Evolutionary conservation across 1,140 invertebrate species (phyloP), one percentile per base, ranked within the genome.

Genomic region (Halotydeus destructor): DNA sequence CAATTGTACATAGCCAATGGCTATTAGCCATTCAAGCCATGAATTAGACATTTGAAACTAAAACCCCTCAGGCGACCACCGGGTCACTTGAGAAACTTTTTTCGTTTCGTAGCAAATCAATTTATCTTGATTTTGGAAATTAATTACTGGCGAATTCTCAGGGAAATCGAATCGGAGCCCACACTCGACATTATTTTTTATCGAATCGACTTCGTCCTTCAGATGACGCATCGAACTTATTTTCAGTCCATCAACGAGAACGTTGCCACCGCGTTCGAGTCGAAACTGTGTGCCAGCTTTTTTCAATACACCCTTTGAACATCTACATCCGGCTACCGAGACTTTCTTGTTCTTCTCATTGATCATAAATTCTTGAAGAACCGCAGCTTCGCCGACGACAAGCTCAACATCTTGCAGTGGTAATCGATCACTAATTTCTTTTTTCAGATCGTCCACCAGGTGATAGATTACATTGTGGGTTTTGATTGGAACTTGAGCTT

Each of bases 381-480:
- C 76, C 50, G 72, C 73, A 2, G 85, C 88, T 67, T 86, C 76
- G 3, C 86, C 81, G 45, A 81, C 46, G 30, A 75, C 44, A 55
- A 86, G 75, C 60, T 93, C 83, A 16, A 71, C 65, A 44, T 75
- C 66, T 33, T 69, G 54, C 16, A 59, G 47, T 1, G 84, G 84
- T 50, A 94, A 61, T 52, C 67, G 63, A n/a, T 57, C 61, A 50
- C 67, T 76, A 16, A 94, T 70, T 59, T 84, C 74, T 37, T 70
- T 62, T 55, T 82, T 83, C 0, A 96, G 53, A 60, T 86, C 76
- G 55, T 93, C 84, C 8, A 94, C 69, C 30, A 94, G 60, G 51
- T 77, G 76, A 60, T 94, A 94, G 48, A 96, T 93, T 8, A 96
- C 69, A 60, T 88, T 89, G 57, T 73, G 71, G 27, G 64, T 49